phyloP scores from a whole-genome alignment of 2,113 vertebrate species.

The Mixornis gularis region DNA sequence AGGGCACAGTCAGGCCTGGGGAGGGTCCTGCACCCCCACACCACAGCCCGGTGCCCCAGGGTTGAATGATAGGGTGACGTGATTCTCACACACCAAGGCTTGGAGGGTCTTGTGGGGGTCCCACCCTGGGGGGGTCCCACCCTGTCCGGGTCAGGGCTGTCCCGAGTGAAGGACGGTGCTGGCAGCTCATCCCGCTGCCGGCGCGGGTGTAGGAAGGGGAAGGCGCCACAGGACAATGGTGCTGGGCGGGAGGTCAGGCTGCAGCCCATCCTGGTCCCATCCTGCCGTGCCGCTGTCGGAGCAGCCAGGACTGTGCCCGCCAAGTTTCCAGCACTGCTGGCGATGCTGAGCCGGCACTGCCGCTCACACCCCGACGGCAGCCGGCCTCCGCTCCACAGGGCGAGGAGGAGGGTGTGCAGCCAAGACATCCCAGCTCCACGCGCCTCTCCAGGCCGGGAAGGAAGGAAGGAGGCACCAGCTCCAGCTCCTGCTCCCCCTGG shows the following conservation, averaged over 20 bases:
- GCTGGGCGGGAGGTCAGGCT: slow-evolving; percentile 63
- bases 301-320: background rate
- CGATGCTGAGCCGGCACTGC: background rate
- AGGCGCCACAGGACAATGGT: slow-evolving; percentile 65
- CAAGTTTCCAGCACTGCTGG: slow-evolving; percentile 61
- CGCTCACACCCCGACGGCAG: background rate
- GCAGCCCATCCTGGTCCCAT: slow-evolving; percentile 75
- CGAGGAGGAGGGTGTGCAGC: background rate
- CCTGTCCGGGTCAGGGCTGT: background rate
- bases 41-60: background rate
- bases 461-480: slow-evolving; percentile 49
- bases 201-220: slow-evolving; percentile 55
- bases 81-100: too few relatives aligned
- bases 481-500: background rate
- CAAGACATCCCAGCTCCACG: slow-evolving; percentile 12
- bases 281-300: slow-evolving; percentile 32
- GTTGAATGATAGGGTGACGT: rapidly evolving
- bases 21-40: background rate
- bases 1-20: background rate
- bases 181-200: slow-evolving; percentile 38
- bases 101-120: background rate
- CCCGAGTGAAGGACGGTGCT: background rate
- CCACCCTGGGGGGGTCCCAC: background rate
- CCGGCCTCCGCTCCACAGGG: background rate
- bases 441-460: slow-evolving; percentile 16